Evolutionary conservation across 2,888 invertebrate species (phyloP), one percentile per base, ranked within the genome.

Genomic region (Coelopa pilipes): DNA sequence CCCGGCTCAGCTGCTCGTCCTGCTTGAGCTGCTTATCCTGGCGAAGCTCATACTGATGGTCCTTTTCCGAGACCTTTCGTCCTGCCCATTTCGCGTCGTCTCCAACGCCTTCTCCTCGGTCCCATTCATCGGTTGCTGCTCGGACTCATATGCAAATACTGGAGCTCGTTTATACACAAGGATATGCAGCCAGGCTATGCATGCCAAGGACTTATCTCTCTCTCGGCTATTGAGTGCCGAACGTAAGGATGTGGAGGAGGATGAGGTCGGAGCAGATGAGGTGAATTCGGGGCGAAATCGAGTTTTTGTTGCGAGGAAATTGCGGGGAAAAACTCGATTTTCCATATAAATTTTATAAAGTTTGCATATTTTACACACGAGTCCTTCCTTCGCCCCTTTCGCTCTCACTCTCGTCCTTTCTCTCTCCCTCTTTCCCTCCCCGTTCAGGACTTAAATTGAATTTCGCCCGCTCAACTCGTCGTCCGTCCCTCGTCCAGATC

Each of bases 141-240:
- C n/a, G n/a, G 62, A 11, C 71, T 53, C 53, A 34, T 71, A 71
- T 71, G 62, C 71, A 71, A 71, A 71, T 71, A 71, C 70, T 12
- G 71, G 63, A 63, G 71, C 49, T 11, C 10, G 49, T 11, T 11
- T 49, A 49, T 49, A 49, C 49, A 49, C 10, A 49, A 57, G 47
- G 69, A 69, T 69, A 69, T 59, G 17, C 69, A 47, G 46, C 19
- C 59, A 69, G 13, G 21, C 19, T 21, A 45, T 12, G 45, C 59
- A 55, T 69, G 17, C 59, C 45, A 45, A 34, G 21, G 46, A 45
- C 34, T 10, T 12, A 12, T 13, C 12, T 24, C 68, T 67, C 53
- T 45, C 49, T 60, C 11, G 11, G 59, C 5, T 70, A 11, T 49
- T 12, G 13, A 34, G 34, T 71, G 19, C 57, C 47, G 17, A 12